These are phyloP conservation scores for Trileptium ribeirensis DNA, from an alignment of 2,888 invertebrate species.

Conservation along the genomic window DNA sequence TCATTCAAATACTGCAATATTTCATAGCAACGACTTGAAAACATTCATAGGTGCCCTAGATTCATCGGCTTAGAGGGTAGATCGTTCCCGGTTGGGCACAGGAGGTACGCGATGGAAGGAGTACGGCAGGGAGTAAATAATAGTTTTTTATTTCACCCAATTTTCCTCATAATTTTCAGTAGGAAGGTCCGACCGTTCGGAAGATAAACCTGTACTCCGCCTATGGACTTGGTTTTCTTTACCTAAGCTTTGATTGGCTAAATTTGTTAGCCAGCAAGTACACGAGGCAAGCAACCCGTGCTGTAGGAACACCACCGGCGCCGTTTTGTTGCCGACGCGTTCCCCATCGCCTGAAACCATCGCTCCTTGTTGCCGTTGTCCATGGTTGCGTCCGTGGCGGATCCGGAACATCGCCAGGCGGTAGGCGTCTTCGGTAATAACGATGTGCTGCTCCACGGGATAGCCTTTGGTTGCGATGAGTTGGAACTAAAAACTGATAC, in stretches of 20 bases:
- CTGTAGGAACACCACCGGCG: conserved; percentile 13
- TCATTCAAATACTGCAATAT: too few species aligned
- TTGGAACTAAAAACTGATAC: conserved; percentile 27
- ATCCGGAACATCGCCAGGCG: conserved; percentile 72
- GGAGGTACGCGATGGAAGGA: too few species aligned
- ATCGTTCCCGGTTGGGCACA: too few species aligned
- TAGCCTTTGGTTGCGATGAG: conserved; percentile 51
- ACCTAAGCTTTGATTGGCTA: conserved; percentile 53
- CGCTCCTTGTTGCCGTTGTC: conserved; percentile 45
- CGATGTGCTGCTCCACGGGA: conserved; percentile 37
- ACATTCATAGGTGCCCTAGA: too few species aligned
- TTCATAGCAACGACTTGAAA: too few species aligned
- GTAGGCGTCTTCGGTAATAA: conserved; percentile 68
- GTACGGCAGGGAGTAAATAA: too few species aligned
- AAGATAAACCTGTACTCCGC: too few species aligned
- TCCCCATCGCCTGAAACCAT: conserved; percentile 43
- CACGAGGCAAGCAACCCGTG: conserved; percentile 60
- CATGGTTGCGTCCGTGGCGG: conserved; percentile 55
- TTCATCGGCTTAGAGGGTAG: too few species aligned
- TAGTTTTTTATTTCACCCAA: too few species aligned
- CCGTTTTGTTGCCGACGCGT: neutral
- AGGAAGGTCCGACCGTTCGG: too few species aligned
- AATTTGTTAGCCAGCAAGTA: conserved; percentile 67
- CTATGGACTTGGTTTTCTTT: too few species aligned
- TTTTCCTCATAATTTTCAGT: too few species aligned